Evolutionary conservation across 2,888 invertebrate species (phyloP).

Genomic region (Leptopilina myrica): DNA sequence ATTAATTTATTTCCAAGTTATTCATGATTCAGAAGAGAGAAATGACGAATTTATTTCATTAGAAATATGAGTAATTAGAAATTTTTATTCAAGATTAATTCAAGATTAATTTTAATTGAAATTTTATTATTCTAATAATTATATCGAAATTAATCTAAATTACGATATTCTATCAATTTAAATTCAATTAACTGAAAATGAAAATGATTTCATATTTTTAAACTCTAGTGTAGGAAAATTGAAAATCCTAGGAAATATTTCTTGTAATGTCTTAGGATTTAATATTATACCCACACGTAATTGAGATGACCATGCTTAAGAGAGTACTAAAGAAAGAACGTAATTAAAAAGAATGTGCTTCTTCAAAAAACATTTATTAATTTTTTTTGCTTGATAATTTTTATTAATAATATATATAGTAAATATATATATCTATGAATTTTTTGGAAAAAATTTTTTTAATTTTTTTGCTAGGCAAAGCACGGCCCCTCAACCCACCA

Average conservation of each 20-base stretch:
- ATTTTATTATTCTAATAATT: too few relatives aligned
- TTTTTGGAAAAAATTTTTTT: neutral
- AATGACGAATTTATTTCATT: too few relatives aligned
- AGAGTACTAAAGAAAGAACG: constrained; percentile 49
- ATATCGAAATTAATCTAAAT: neutral
- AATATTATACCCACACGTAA: constrained; percentile 43
- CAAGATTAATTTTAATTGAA: too few relatives aligned
- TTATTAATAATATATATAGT: neutral
- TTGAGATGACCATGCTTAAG: constrained; percentile 57
- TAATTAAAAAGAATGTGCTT: constrained; percentile 44
- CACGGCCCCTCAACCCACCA: constrained; percentile 74
- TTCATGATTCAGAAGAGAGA: neutral
- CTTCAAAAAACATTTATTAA: constrained; percentile 5
- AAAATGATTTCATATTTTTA: constrained; percentile 17
- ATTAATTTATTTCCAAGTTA: neutral
- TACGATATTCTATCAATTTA: neutral
- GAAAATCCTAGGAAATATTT: constrained; percentile 9
- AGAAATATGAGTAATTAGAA: too few relatives aligned
- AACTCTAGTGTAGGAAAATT: constrained; percentile 36
- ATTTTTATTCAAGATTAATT: too few relatives aligned
- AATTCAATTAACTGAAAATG: neutral
- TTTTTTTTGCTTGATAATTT: constrained; percentile 31
- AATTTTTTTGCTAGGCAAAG: constrained; percentile 65
- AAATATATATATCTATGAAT: too few relatives aligned
- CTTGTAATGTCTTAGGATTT: constrained; percentile 50